These are phyloP conservation scores for Scophthalmus maximus DNA, from an alignment of 2,113 vertebrate genomes.

Conservation along the genomic window DNA sequence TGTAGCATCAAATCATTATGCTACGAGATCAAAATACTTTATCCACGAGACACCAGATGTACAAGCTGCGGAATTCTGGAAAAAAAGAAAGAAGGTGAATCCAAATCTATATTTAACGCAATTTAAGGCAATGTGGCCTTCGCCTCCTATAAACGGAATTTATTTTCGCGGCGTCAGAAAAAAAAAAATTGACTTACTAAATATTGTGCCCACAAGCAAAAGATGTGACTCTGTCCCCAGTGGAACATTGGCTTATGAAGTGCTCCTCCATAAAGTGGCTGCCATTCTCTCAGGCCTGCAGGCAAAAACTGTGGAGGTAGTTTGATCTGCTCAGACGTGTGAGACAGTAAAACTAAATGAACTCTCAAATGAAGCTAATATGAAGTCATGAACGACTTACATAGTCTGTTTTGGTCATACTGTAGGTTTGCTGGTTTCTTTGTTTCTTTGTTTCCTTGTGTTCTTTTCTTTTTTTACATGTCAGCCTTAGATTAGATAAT, in stretches of 20 bases:
- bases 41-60: not conserved
- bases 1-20: conserved; percentile 35
- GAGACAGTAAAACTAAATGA: conserved; percentile 33
- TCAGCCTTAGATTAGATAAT: conserved; percentile 7
- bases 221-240: conserved; percentile 63
- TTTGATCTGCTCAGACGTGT: conserved; percentile 50
- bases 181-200: conserved; percentile 53
- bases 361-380: conserved; percentile 21
- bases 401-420: not conserved
- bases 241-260: conserved; percentile 71
- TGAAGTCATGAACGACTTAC: conserved; percentile 5
- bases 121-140: conserved; percentile 33
- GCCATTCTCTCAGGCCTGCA: conserved; percentile 56
- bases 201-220: conserved; percentile 70
- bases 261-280: conserved; percentile 68
- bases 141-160: conserved; percentile 43
- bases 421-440: conserved; percentile 16
- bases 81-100: conserved; percentile 6
- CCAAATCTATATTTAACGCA: conserved; percentile 44
- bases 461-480: too few relatives aligned
- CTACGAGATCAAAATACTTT: conserved; percentile 37
- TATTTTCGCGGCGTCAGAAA: conserved; percentile 31
- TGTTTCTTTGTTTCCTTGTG: too few relatives aligned
- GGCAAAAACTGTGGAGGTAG: conserved; percentile 54
- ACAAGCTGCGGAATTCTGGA: conserved; percentile 3